Evolutionary conservation across 1,140 invertebrate genomes (phyloP), one percentile per base, ranked within the genome.

Genomic region (Oscheius sp.): DNA sequence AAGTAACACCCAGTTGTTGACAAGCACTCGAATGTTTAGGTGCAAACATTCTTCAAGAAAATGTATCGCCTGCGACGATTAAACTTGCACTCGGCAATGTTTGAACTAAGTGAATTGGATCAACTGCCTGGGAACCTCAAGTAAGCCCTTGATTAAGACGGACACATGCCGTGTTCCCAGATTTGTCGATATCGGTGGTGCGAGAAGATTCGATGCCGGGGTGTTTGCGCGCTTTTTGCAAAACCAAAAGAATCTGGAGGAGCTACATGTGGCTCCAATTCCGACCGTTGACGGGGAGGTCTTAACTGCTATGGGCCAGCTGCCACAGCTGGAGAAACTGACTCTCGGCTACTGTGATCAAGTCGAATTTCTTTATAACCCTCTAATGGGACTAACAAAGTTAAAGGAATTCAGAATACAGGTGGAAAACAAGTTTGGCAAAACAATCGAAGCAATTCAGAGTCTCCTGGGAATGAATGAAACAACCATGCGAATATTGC

Each of bases 81-180:
- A 23, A 74, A 74, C 49, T 20, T 74, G 20, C 72, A 62, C 31
- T 49, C 34, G 2, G 65, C 65, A 13, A 73, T 52, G 34, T 67
- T 71, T 38, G 20, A 28, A 28, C 20, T 71, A 13, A 68, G 1
- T 4, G 18, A 52, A 4, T 1, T 71, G 15, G 28, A 26, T 72
- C 3, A 46, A n/a, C 46, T 73, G 10, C 70, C 69, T 20, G 31
- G 18, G 7, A 59, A 23, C 28, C 45, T 75, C 18, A 31, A 73
- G 65, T 63, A 63, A 63, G 23, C 23, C 23, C 49, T 26, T 26
- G 49, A 7, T 4, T 7, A 55, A 23, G 49, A 10, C n/a, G 38
- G 10, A 55, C 10, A 63, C 31, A 32, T 32, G 31, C 29, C 31
- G 26, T 59, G 31, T 0, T n/a, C 35, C 1, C 13, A 63, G 61